These are phyloP conservation scores for Psettodes erumei DNA, from an alignment of 2,113 vertebrate genomes.

Conservation along the genomic window DNA sequence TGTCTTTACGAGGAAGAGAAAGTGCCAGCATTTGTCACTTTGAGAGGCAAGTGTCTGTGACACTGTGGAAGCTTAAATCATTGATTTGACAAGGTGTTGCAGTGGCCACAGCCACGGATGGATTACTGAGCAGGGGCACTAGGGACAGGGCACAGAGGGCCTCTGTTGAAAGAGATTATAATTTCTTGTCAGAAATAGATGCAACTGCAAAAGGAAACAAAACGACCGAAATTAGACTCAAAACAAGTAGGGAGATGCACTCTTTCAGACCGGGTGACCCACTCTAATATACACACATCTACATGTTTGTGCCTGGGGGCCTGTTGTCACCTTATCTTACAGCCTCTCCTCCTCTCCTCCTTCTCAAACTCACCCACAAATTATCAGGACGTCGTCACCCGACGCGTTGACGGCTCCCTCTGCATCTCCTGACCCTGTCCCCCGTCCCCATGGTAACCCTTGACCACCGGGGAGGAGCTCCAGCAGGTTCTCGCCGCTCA, in stretches of 20 bases:
- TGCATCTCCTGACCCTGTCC: conserved; percentile 21
- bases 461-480: conserved; percentile 36
- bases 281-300: no score
- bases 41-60: conserved; percentile 8
- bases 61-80: conserved; percentile 33
- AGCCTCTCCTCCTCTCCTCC: no score
- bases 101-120: conserved; percentile 1
- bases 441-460: conserved; percentile 53
- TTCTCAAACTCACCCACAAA: no score
- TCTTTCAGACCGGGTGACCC: neutral
- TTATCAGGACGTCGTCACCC: conserved; percentile 8
- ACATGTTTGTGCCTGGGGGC: neutral
- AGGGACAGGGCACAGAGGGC: neutral
- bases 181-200: neutral
- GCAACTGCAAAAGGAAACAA: neutral
- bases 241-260: neutral
- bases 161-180: neutral
- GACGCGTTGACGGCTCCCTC: neutral
- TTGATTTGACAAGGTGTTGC: conserved; percentile 39
- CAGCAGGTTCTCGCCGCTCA: neutral
- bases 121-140: conserved; percentile 10
- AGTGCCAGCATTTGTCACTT: conserved; percentile 27
- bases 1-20: conserved; percentile 16
- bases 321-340: neutral
- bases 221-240: neutral